Evolutionary conservation across 1,140 invertebrate genomes (phyloP).

Genomic region (Ditylenchus dipsaci): DNA sequence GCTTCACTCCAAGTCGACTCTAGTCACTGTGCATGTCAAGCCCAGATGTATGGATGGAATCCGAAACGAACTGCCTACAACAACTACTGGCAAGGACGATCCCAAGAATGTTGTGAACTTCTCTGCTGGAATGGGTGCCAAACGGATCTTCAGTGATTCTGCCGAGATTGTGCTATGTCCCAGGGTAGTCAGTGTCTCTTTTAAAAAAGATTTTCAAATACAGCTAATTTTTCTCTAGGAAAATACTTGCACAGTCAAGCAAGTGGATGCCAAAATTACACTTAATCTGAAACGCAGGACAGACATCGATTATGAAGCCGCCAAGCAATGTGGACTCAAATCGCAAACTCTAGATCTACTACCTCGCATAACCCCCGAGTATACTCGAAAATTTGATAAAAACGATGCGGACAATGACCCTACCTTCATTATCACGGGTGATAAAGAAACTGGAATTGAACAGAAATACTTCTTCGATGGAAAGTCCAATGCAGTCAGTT

Average conservation of each 20-base stretch:
- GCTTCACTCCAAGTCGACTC: conserved; percentile 48
- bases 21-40: conserved; percentile 54
- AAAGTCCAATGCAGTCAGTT: conserved; percentile 40
- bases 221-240: conserved; percentile 28
- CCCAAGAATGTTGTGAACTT: not conserved
- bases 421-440: conserved; percentile 8
- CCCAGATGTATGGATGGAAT: conserved; percentile 44
- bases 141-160: not conserved
- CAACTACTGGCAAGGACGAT: not conserved
- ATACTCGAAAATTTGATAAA: conserved; percentile 1
- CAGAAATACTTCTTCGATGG: conserved; percentile 50
- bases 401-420: conserved; percentile 39
- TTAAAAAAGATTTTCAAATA: not conserved
- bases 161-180: conserved; percentile 22
- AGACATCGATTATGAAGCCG: conserved; percentile 25
- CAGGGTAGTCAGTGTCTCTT: not conserved
- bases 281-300: conserved; percentile 20
- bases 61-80: not conserved
- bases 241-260: conserved; percentile 33
- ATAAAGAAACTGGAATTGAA: conserved; percentile 15
- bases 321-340: conserved; percentile 46
- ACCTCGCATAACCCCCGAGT: conserved; percentile 7
- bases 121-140: conserved; percentile 27
- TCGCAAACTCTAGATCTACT: conserved; percentile 44
- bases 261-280: conserved; percentile 24